Evolutionary conservation across 2,888 invertebrate genomes (phyloP).

Genomic region (Drosophila prolongata): DNA sequence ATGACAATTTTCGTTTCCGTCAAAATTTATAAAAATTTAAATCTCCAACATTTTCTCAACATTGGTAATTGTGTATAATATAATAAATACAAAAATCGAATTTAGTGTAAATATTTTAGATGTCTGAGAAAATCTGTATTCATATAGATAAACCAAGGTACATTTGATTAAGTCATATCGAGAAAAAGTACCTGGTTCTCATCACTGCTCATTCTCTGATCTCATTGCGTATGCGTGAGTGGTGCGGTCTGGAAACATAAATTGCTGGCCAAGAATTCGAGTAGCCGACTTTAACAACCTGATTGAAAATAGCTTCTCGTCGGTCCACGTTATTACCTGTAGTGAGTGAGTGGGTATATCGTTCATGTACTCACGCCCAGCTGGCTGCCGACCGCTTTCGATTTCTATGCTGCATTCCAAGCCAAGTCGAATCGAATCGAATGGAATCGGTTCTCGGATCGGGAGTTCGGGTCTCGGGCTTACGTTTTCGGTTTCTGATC

Average conservation of each 20-base stretch:
- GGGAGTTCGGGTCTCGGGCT: conserved; percentile 31
- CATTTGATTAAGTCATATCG: not conserved
- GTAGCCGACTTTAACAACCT: conserved; percentile 59
- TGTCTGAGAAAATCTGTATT: too few relatives aligned
- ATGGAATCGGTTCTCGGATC: conserved; percentile 43
- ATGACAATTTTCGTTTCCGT: too few relatives aligned
- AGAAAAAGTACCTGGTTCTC: not conserved
- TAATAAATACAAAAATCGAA: too few relatives aligned
- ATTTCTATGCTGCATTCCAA: conserved; percentile 74
- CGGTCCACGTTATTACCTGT: conserved; percentile 4
- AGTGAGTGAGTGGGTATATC: conserved; percentile 19
- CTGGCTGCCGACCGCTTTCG: conserved; percentile 51
- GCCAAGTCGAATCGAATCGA: conserved; percentile 33
- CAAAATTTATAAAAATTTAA: too few relatives aligned
- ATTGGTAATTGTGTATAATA: too few relatives aligned
- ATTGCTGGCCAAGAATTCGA: conserved; percentile 61
- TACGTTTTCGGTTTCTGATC: conserved; percentile 43
- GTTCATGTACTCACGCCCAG: conserved; percentile 33
- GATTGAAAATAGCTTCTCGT: conserved; percentile 53
- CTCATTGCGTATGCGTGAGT: conserved; percentile 66
- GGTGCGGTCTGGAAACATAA: conserved; percentile 55
- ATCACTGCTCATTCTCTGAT: conserved; percentile 10
- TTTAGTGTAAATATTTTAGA: too few relatives aligned
- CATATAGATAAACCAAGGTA: not conserved
- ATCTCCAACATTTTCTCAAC: too few relatives aligned